These are phyloP conservation scores for Microcebus murinus DNA, from an alignment of 2,113 vertebrate genomes.

Conservation along the genomic window DNA sequence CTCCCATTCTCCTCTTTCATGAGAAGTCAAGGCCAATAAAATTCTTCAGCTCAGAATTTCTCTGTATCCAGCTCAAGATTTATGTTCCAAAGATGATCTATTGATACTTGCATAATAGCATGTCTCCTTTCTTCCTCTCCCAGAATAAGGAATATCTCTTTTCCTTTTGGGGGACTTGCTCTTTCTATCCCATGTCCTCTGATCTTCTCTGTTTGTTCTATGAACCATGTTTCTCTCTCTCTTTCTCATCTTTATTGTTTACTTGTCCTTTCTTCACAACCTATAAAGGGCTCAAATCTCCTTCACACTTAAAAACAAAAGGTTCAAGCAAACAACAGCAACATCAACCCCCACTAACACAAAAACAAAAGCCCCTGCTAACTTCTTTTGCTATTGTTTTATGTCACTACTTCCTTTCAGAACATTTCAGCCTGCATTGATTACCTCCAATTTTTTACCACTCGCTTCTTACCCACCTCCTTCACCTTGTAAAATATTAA, in stretches of 20 bases:
- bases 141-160: not conserved
- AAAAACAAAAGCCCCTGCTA: not conserved
- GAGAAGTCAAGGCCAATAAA: not conserved
- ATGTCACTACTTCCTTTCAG: not conserved
- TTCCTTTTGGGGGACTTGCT: not conserved
- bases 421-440: not conserved
- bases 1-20: not conserved
- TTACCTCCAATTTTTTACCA: not conserved
- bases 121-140: not conserved
- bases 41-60: conserved; percentile 35
- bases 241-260: not conserved
- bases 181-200: not conserved
- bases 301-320: not conserved
- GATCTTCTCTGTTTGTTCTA: not conserved
- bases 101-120: not conserved
- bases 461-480: not conserved
- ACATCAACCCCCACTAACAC: not conserved
- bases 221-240: not conserved
- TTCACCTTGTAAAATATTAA: not conserved
- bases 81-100: not conserved
- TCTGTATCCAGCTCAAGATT: conserved; percentile 1
- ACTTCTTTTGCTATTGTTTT: not conserved
- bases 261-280: not conserved
- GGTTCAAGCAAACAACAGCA: not conserved
- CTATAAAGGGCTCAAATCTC: not conserved